Evolutionary conservation across 2,113 vertebrate genomes (phyloP).

Genomic region (Saguinus midas): DNA sequence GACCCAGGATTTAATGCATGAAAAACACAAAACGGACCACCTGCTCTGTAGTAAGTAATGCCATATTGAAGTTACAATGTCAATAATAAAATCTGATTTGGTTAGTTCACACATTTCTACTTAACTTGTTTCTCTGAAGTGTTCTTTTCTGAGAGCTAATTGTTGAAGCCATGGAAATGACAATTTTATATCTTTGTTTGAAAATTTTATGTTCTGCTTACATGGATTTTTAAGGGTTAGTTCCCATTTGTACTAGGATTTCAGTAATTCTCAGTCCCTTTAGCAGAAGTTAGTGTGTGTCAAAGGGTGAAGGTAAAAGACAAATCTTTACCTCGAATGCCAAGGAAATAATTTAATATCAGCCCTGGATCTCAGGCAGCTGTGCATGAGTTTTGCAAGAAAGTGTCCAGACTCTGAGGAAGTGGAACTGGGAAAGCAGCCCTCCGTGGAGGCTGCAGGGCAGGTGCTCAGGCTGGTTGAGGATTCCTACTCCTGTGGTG

Average conservation of each 20-base stretch:
- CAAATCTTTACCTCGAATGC: neutral
- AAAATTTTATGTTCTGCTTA: neutral
- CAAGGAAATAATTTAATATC: neutral
- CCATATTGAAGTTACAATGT: constrained; percentile 3
- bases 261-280: neutral
- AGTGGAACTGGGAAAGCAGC: neutral
- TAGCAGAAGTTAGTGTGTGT: neutral
- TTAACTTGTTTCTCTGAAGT: constrained; percentile 53
- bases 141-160: constrained; percentile 42
- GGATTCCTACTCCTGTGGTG: neutral
- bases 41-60: constrained; percentile 88
- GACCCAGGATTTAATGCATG: constrained; percentile 89
- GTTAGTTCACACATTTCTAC: constrained; percentile 34
- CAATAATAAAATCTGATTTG: neutral
- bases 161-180: neutral
- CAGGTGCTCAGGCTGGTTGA: neutral
- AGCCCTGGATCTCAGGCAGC: neutral
- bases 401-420: neutral
- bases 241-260: constrained; percentile 22
- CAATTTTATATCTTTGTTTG: constrained; percentile 34
- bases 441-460: neutral
- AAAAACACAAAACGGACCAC: constrained; percentile 90
- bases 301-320: neutral
- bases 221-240: neutral
- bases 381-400: neutral